Evolutionary conservation across 1,140 invertebrate genomes (phyloP).

Genomic region (Drosophila tsacasi): DNA sequence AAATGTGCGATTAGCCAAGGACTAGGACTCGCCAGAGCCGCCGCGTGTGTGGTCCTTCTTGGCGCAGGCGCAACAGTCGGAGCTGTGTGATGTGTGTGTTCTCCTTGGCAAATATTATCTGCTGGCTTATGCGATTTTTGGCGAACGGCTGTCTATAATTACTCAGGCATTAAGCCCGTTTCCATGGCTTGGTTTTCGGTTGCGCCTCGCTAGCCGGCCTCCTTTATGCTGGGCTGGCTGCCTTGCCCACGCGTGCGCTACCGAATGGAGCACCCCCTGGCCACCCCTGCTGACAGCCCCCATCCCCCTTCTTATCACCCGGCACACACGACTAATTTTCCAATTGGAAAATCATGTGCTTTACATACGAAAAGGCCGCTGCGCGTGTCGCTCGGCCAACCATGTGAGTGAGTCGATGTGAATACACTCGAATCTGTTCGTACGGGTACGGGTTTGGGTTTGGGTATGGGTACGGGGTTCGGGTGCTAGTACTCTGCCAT

Average conservation of each 20-base stretch:
- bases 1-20: slow-evolving; percentile 44
- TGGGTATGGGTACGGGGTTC: neutral
- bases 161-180: slow-evolving; percentile 78
- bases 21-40: slow-evolving; percentile 23
- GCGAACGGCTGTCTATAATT: slow-evolving; percentile 67
- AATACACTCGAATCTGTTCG: slow-evolving; percentile 43
- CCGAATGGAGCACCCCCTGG: slow-evolving; percentile 45
- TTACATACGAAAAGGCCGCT: slow-evolving; percentile 81
- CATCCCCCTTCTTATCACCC: slow-evolving; percentile 22
- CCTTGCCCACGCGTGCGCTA: slow-evolving; percentile 77
- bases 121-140: slow-evolving; percentile 35
- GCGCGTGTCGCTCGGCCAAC: slow-evolving; percentile 81
- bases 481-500: slow-evolving; percentile 4
- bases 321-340: slow-evolving; percentile 74
- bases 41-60: slow-evolving; percentile 62
- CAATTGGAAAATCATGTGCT: slow-evolving; percentile 84
- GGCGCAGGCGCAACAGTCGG: slow-evolving; percentile 15
- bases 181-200: slow-evolving; percentile 76
- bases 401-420: slow-evolving; percentile 60
- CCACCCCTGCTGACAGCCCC: slow-evolving; percentile 5
- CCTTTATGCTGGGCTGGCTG: slow-evolving; percentile 75
- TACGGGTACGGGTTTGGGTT: slow-evolving; percentile 18
- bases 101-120: slow-evolving; percentile 10
- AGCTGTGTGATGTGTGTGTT: neutral
- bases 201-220: slow-evolving; percentile 80